Conservation (phyloP, 2,113 vertebrate species). For the Pterophyllum scalare region DNA sequence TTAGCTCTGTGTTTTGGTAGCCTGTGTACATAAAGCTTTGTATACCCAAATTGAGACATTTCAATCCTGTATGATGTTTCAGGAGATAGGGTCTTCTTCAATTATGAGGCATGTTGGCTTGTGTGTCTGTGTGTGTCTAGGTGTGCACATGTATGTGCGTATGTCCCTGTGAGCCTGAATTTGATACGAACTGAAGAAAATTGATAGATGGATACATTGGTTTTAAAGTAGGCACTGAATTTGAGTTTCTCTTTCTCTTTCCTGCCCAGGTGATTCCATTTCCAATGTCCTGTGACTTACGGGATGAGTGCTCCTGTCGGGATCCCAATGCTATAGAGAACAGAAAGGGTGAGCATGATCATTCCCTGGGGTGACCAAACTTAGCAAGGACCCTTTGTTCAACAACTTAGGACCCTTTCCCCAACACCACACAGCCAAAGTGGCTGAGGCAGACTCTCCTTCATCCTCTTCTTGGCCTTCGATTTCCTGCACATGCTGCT, state of each 20-base stretch:
- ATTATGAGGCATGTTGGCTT: not conserved
- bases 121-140: not conserved
- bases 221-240: not conserved
- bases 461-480: conserved; percentile 69
- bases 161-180: not conserved
- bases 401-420: conserved; percentile 77
- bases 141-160: too few species aligned
- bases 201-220: not conserved
- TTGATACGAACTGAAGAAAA: not conserved
- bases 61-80: too few species aligned
- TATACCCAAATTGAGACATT: too few species aligned
- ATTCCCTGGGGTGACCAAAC: conserved; percentile 87
- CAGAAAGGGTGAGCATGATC: conserved; percentile 82
- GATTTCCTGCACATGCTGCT: conserved; percentile 83
- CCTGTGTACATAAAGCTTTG: too few species aligned
- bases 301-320: conserved; percentile 93
- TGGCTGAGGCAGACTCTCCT: conserved; percentile 78
- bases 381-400: conserved; percentile 55
- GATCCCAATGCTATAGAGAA: conserved; percentile 93
- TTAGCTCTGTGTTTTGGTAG: not conserved
- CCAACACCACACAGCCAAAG: conserved; percentile 71
- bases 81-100: not conserved
- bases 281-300: conserved; percentile 93
- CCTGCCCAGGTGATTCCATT: conserved; percentile 92
- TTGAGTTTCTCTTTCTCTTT: conserved; percentile 27